Evolutionary conservation across 2,113 vertebrate species (phyloP).

Genomic region (Scolopax mira): DNA sequence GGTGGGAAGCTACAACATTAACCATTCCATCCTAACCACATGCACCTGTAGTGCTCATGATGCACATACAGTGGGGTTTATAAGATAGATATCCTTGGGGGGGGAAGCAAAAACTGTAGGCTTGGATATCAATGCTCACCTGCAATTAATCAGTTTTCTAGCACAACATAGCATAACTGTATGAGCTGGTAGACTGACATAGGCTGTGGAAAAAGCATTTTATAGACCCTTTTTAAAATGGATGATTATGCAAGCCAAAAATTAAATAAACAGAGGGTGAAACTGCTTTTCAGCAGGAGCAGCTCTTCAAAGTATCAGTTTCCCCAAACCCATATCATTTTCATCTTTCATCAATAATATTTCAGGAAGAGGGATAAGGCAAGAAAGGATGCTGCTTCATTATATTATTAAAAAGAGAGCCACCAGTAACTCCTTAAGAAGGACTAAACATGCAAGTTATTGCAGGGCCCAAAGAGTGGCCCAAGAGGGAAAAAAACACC

Average conservation of each 20-base stretch:
- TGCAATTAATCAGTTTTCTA: neutral
- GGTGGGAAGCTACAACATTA: neutral
- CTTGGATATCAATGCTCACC: neutral
- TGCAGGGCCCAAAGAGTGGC: neutral
- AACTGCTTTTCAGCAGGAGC: neutral
- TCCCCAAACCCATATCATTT: neutral
- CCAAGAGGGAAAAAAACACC: neutral
- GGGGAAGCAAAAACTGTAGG: neutral
- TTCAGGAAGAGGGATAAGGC: neutral
- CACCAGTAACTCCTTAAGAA: neutral
- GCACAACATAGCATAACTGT: neutral
- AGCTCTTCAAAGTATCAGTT: neutral
- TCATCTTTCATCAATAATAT: neutral
- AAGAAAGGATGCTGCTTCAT: neutral
- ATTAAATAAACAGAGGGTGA: neutral
- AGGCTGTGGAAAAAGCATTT: neutral
- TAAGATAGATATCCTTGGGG: neutral
- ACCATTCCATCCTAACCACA: accelerated
- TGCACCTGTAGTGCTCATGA: neutral
- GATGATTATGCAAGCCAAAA: neutral
- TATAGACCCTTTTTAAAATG: neutral
- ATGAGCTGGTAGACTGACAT: neutral
- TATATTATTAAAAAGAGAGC: neutral
- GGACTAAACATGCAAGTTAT: neutral
- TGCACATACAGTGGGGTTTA: accelerated